Conservation (phyloP, 1,140 invertebrate genomes). For the Hycleus phaleratus region DNA sequence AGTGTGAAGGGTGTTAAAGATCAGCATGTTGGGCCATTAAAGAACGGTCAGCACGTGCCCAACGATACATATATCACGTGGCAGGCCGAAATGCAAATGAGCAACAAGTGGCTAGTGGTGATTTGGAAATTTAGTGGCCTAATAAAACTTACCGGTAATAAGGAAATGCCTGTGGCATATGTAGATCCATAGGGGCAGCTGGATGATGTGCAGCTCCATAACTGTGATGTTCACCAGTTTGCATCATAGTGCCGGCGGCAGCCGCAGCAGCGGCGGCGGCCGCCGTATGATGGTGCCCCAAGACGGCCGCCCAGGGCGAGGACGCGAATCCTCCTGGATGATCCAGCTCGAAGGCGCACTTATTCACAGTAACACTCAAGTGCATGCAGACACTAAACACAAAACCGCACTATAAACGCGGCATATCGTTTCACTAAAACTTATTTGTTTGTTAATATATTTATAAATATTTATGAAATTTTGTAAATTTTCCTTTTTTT, state of each 20-base stretch:
- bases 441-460: neutral
- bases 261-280: slow-evolving; percentile 44
- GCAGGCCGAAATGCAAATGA: slow-evolving; percentile 32
- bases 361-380: slow-evolving; percentile 39
- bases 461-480: neutral
- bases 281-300: slow-evolving; percentile 53
- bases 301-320: slow-evolving; percentile 59
- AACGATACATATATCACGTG: slow-evolving; percentile 33
- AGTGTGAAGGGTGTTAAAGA: neutral
- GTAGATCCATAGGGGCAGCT: slow-evolving; percentile 74
- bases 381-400: slow-evolving; percentile 45
- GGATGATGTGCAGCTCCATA: slow-evolving; percentile 46
- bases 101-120: slow-evolving; percentile 33
- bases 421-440: neutral
- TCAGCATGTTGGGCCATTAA: neutral
- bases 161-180: slow-evolving; percentile 78
- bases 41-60: slow-evolving; percentile 29
- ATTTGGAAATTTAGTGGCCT: neutral
- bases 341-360: slow-evolving; percentile 48
- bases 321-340: slow-evolving; percentile 59
- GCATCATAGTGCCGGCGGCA: slow-evolving; percentile 57
- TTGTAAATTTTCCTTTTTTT: neutral
- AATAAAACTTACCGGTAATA: slow-evolving; percentile 67
- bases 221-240: slow-evolving; percentile 42
- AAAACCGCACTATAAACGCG: slow-evolving; percentile 10